Percentiles rank a stretch among this genome's conserved stretches.
Conservation (phyloP, 2,888 invertebrate genomes). For the Machimus atricapillus region DNA sequence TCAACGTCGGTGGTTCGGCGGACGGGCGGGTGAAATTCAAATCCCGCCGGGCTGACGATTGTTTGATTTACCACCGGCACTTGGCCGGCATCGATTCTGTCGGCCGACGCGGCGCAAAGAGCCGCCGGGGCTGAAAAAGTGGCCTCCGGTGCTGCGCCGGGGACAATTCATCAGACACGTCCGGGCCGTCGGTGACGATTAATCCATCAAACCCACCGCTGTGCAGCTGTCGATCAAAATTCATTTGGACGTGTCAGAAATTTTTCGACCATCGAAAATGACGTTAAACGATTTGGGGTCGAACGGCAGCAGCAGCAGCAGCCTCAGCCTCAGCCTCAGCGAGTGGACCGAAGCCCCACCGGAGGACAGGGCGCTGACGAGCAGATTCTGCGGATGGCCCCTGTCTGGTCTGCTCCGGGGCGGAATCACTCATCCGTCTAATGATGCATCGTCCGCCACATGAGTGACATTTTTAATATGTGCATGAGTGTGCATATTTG, state of each 20-base stretch:
- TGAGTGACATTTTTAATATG: slow-evolving; percentile 37
- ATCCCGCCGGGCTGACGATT: slow-evolving; percentile 3
- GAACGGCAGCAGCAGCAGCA: background rate
- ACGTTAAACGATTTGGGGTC: slow-evolving; percentile 30
- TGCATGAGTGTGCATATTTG: slow-evolving; percentile 39
- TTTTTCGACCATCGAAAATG: slow-evolving; percentile 23
- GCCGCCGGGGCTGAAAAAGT: background rate
- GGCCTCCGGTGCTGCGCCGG: background rate
- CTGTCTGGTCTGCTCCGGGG: background rate
- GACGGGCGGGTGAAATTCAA: background rate
- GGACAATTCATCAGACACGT: slow-evolving; percentile 26
- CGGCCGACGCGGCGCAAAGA: background rate
- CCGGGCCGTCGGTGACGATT: slow-evolving; percentile 12
- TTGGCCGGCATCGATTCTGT: background rate
- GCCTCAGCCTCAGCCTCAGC: background rate
- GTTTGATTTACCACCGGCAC: slow-evolving; percentile 17
- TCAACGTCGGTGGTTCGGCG: background rate
- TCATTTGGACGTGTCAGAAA: slow-evolving; percentile 40
- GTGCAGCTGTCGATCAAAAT: slow-evolving; percentile 37
- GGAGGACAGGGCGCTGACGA: background rate
- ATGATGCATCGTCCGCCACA: slow-evolving; percentile 27
- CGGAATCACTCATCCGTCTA: slow-evolving; percentile 33
- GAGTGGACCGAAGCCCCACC: background rate
- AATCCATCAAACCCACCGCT: slow-evolving; percentile 30
- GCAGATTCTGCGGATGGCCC: background rate